Evolutionary conservation across 2,113 vertebrate species (phyloP), one percentile per base, ranked within the genome.

Genomic region (Corythornis madagascariensis): DNA sequence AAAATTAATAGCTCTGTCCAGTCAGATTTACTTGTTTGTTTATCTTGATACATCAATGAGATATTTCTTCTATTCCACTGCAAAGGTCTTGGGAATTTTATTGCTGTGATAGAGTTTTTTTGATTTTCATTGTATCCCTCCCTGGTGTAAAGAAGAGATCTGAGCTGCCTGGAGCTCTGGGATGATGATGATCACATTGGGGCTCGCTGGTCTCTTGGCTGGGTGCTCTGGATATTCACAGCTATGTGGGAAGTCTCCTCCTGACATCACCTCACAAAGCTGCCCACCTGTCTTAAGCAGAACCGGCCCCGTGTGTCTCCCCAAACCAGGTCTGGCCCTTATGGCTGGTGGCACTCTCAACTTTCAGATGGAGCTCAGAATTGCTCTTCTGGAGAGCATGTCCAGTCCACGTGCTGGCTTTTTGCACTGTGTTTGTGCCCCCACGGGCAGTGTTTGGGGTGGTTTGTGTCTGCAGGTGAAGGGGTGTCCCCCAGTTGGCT

Each of bases 131-230:
- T 55, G 22, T 31, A 31, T 31, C 31, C 7, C 10, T 50, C 63
- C 7, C 7, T 40, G 4, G 8, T 50, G 6, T 70, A 53, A 57
- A 48, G 55, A 69, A 25, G 47, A 53, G 55, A 38, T 45, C 45
- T 48, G 35, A 83, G 28, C 47, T 79, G 6, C 35, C 14, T 0
- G 0, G 10, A 42, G 21, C 38, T 72, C 15, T 1, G 4, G 6
- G 22, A 5, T 64, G 29, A 26, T 63, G 33, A 8, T 70, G 31
- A 10, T 53, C 48, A n/a, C 11, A 8, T 2, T 33, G 73, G 20
- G 8, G 10, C 35, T 83, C 47, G 26, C 33, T 70, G 19, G 10
- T 19, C 8, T 69, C 13, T 75, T 52, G 43, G 22, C 7, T 52
- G 43, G 22, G 8, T 7, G 1, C 11, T 61, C 22, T 25, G 15